phyloP scores from a whole-genome alignment of 1,140 invertebrate genomes.

The Mesaphorura yosii region DNA sequence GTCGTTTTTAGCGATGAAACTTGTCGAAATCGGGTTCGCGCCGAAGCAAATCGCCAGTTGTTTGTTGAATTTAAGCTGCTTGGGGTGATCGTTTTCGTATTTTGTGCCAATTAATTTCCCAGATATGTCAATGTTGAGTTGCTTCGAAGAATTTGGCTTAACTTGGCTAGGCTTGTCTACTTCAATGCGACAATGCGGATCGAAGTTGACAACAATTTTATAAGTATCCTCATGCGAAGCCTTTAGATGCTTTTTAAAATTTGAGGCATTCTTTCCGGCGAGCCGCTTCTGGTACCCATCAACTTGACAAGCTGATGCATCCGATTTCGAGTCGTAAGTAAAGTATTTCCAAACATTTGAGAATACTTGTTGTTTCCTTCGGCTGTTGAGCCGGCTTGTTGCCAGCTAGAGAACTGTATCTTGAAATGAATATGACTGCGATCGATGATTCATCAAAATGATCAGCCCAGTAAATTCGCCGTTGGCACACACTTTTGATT shows the following conservation, averaged over 20 bases:
- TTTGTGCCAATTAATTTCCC: too few species aligned
- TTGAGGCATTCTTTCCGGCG: not conserved
- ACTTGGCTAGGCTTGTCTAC: not conserved
- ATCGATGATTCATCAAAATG: too few species aligned
- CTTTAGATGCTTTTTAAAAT: not conserved
- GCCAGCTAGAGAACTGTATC: too few species aligned
- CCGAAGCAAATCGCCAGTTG: not conserved
- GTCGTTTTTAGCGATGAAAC: not conserved
- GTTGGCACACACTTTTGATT: too few species aligned
- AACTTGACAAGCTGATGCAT: not conserved
- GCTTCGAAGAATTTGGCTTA: not conserved
- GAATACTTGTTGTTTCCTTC: too few species aligned
- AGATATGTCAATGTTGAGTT: too few species aligned
- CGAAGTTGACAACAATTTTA: not conserved
- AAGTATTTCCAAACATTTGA: not conserved
- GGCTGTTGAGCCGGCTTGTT: too few species aligned
- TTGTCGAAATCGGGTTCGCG: not conserved
- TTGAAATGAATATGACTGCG: too few species aligned
- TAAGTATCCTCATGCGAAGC: not conserved
- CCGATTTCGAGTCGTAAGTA: not conserved
- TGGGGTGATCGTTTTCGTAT: not conserved
- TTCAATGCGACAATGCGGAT: not conserved
- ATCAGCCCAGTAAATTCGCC: too few species aligned
- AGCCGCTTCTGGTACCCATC: not conserved
- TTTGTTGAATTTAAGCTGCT: not conserved